Evolutionary conservation across 2,888 invertebrate species (phyloP).

Genomic region (Malacosoma neustria): DNA sequence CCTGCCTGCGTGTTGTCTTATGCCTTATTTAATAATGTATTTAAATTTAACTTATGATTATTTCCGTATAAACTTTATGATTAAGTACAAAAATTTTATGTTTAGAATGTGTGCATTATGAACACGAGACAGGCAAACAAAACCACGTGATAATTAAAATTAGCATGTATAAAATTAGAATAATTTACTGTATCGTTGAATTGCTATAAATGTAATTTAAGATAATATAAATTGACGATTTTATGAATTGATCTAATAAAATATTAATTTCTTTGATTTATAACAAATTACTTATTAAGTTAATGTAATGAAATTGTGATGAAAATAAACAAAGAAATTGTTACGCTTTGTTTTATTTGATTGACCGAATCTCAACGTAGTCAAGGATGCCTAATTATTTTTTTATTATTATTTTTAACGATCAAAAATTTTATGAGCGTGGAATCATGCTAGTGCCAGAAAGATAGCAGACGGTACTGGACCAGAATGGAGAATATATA

Average conservation of each 20-base stretch:
- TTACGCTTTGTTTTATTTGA: conserved; percentile 32
- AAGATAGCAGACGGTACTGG: no score
- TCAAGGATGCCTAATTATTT: no score
- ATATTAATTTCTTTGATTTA: no score
- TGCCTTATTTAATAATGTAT: conserved; percentile 1
- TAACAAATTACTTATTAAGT: conserved; percentile 3
- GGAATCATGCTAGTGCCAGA: no score
- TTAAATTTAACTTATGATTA: neutral
- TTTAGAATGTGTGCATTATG: conserved; percentile 15
- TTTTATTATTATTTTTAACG: no score
- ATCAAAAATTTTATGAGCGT: no score
- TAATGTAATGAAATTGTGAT: conserved; percentile 42
- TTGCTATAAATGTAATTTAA: no score
- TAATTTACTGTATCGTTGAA: conserved; percentile 43
- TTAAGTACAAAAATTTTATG: neutral
- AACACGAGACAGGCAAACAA: conserved; percentile 40
- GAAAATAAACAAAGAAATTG: conserved; percentile 56
- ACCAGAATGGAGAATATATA: no score
- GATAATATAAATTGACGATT: no score
- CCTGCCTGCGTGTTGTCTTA: conserved; percentile 6
- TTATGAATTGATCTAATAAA: no score
- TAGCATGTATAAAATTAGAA: conserved; percentile 43
- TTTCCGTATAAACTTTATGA: conserved; percentile 2
- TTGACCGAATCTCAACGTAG: no score
- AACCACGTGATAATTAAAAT: conserved; percentile 66